These are phyloP conservation scores for Micronisus gabar DNA, from an alignment of 2,113 vertebrate genomes.

Conservation along the genomic window DNA sequence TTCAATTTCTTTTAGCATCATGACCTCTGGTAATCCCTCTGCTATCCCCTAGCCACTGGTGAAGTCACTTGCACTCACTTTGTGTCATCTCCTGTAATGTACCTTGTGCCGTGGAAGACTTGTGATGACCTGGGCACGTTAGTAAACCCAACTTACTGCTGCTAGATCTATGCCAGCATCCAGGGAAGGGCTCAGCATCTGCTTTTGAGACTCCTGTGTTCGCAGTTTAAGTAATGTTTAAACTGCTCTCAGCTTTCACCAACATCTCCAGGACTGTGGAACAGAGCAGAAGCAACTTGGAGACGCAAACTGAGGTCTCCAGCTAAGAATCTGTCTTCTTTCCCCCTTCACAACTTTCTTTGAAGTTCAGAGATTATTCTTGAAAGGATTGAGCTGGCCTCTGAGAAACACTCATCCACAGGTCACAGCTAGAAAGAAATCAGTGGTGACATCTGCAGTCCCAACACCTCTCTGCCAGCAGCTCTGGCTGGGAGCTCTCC, in stretches of 20 bases:
- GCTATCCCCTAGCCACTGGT: background rate
- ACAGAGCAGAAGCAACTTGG: background rate
- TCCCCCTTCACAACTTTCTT: background rate
- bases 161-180: background rate
- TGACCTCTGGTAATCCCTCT: background rate
- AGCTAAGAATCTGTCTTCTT: background rate
- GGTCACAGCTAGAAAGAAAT: background rate
- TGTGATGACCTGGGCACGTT: background rate
- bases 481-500: background rate
- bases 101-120: background rate
- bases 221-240: accelerated
- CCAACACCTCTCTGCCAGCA: background rate
- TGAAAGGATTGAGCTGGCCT: background rate
- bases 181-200: background rate
- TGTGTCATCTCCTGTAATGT: background rate
- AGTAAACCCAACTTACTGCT: background rate
- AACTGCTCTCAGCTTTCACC: background rate
- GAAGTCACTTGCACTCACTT: background rate
- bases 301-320: background rate
- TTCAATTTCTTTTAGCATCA: background rate
- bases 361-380: background rate
- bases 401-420: background rate
- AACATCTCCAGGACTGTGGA: background rate
- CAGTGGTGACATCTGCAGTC: background rate
- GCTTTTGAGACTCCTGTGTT: background rate